Conservation (phyloP, 2,113 vertebrate species). For the Andinoacara biseriatus region DNA sequence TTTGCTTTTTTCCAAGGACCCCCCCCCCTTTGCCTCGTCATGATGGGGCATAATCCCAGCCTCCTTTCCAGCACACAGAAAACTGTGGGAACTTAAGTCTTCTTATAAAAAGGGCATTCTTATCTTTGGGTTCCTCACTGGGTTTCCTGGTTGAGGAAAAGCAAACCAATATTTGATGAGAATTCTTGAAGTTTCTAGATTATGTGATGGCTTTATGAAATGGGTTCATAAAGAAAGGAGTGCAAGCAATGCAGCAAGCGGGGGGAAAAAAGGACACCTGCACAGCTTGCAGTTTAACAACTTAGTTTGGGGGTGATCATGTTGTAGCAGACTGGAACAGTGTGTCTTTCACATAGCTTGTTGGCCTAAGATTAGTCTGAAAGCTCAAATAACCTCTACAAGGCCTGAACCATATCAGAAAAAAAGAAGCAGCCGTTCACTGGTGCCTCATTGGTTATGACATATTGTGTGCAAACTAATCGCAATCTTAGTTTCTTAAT, state of each 20-base stretch:
- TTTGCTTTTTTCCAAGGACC: neutral
- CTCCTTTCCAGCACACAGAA: neutral
- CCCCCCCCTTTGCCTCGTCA: neutral
- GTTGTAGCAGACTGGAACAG: conserved; percentile 52
- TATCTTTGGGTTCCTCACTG: neutral
- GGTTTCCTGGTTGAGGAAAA: neutral
- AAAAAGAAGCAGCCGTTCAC: conserved; percentile 28
- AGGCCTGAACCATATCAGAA: conserved; percentile 42
- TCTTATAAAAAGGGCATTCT: neutral
- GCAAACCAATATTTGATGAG: neutral
- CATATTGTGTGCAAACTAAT: neutral
- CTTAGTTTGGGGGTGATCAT: conserved; percentile 64
- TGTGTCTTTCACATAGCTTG: conserved; percentile 66
- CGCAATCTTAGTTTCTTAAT: neutral
- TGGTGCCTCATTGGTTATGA: conserved; percentile 10
- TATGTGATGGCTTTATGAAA: neutral
- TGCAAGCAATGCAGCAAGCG: conserved; percentile 36
- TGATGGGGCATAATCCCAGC: neutral
- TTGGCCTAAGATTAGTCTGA: conserved; percentile 71
- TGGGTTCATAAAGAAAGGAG: neutral
- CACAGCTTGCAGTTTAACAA: conserved; percentile 53
- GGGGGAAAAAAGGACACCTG: conserved; percentile 21
- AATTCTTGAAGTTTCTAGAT: neutral
- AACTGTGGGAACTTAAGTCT: neutral
- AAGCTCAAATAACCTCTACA: conserved; percentile 66